Evolutionary conservation across 2,113 vertebrate genomes (phyloP), one percentile per base, ranked within the genome.

Genomic region (Lontra canadensis): DNA sequence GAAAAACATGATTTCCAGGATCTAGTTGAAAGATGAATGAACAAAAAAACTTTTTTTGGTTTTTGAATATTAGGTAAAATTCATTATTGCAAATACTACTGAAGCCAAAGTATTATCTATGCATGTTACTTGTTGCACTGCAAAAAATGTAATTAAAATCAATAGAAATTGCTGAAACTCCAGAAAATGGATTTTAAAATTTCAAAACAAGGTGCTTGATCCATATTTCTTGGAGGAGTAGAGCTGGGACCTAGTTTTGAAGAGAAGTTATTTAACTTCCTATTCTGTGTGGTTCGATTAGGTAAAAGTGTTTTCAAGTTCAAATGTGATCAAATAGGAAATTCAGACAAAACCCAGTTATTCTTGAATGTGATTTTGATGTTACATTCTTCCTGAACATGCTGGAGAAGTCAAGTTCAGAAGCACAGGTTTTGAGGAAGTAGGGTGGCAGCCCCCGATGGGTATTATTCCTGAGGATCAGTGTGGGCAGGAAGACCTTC

Each of bases 401-500:
- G 2, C 7, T 13, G 6, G 17, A 4, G 59, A 93, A 63, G 57
- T 14, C 18, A 9, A 18, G n/a, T 7, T 9, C 9, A 12, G 0
- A 15, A 31, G 73, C 42, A 1, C 7, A 20, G 39, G 7, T 31
- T 34, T 2, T 6, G 34, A 21, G 57, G 36, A 17, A 26, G 20
- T 52, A 34, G 31, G 36, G 12, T 10, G 0, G 61, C 61, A 23
- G 3, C 55, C 1, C 20, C 29, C 0, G 34, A 17, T 11, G 17
- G 7, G 29, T 17, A 1, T 42, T 17, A 23, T 8, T 25, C 20
- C 36, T 1, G 87, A 39, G 74, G 73, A 2, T 52, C 11, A 3
- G 2, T 29, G 2, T 42, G 25, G 3, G 3, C 55, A 0, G 12
- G 2, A 31, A 12, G 6, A 13, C 15, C 26, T 23, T 9, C 3